A percentile compares a stretch with the other conserved stretches of the same genome.
Evolutionary conservation across 2,797 vertebrate genomes (phyloP).

Genomic region (Pseudomugil tenellus): DNA sequence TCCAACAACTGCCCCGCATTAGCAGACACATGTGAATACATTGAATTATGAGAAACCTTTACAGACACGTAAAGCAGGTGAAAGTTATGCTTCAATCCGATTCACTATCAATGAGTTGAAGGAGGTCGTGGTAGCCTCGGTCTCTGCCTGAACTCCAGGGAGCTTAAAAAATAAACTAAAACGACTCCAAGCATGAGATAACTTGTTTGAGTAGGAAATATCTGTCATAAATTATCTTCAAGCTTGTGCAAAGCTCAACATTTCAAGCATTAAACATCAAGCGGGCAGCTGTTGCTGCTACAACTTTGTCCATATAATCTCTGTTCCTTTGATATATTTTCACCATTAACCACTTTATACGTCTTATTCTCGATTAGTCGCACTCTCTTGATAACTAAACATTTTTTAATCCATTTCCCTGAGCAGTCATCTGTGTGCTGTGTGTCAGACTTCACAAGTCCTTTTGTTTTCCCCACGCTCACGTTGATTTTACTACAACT

Average conservation of each 20-base stretch:
- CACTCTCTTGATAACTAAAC: neutral
- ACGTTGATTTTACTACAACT: conserved; percentile 39
- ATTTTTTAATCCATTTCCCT: conserved; percentile 1
- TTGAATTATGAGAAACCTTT: neutral
- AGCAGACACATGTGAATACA: neutral
- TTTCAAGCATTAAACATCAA: neutral
- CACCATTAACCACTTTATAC: neutral
- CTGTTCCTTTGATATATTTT: neutral
- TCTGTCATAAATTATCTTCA: neutral
- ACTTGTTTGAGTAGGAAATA: neutral
- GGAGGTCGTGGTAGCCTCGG: conserved; percentile 50
- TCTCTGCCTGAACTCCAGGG: conserved; percentile 1
- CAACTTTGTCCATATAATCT: neutral
- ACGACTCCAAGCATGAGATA: neutral
- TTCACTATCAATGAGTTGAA: conserved; percentile 45
- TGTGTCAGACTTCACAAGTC: conserved; percentile 52
- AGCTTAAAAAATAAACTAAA: neutral
- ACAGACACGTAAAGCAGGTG: neutral
- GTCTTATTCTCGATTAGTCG: neutral
- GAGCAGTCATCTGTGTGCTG: conserved; percentile 19
- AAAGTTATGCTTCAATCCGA: neutral
- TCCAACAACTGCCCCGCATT: conserved; percentile 17
- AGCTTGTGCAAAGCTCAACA: neutral
- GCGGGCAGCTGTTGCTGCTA: neutral
- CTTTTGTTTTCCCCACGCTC: conserved; percentile 72